These are phyloP conservation scores for Alviniconcha marisindica DNA, from an alignment of 1,140 invertebrate species.

Conservation along the genomic window DNA sequence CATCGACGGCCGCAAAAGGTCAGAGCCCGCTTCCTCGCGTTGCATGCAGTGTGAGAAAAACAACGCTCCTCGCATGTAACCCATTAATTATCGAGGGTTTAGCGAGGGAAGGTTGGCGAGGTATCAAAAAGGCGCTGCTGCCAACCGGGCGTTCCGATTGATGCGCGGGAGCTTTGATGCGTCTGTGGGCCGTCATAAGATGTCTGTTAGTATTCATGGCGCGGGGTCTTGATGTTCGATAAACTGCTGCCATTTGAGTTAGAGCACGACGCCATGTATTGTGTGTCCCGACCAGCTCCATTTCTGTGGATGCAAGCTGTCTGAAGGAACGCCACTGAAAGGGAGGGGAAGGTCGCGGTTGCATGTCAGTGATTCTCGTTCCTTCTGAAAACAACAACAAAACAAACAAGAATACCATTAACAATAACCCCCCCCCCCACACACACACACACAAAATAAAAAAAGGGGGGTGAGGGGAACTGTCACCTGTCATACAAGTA, in stretches of 20 bases:
- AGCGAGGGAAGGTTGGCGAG: not conserved
- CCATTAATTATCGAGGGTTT: not conserved
- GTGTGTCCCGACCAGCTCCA: not conserved
- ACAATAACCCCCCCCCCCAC: no score
- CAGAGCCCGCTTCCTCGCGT: not conserved
- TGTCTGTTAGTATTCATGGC: conserved; percentile 7
- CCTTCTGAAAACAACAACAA: no score
- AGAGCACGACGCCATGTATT: not conserved
- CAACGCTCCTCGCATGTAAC: not conserved
- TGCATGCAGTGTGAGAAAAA: not conserved
- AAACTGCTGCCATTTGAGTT: not conserved
- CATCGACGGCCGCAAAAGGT: no score
- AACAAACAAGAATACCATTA: no score
- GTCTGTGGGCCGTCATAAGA: not conserved
- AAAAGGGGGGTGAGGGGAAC: no score
- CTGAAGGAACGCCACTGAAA: no score
- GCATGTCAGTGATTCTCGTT: no score
- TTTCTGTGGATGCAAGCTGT: not conserved
- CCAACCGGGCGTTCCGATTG: not conserved
- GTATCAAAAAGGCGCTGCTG: not conserved
- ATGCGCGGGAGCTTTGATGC: not conserved
- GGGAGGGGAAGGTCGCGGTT: no score
- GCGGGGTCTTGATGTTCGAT: not conserved
- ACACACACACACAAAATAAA: no score
- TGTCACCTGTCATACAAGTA: no score